These are phyloP conservation scores for Echinometra lucunter DNA, from an alignment of 53 echinoderm and acorn worm species.

Conservation along the genomic window DNA sequence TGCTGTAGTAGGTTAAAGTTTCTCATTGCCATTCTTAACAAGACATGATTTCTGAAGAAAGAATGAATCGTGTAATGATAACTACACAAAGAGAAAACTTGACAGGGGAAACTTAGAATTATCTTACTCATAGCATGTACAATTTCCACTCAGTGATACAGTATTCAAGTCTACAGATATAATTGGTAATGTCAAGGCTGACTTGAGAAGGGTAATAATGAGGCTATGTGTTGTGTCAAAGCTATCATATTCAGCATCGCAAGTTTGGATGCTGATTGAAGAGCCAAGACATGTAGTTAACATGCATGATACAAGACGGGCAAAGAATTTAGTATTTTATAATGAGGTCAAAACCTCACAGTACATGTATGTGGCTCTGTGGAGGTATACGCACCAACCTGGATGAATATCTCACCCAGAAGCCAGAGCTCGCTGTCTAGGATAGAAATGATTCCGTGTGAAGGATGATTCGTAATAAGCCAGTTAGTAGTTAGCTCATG, in stretches of 20 bases:
- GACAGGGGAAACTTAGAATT: too few species aligned
- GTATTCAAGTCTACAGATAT: too few species aligned
- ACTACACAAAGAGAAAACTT: too few species aligned
- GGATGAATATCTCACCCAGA: too few species aligned
- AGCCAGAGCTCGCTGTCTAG: neutral
- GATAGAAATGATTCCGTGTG: neutral
- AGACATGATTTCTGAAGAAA: neutral
- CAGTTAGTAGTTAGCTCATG: too few species aligned
- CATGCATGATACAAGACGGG: neutral
- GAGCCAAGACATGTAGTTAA: neutral
- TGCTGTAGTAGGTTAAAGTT: neutral
- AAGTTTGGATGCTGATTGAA: neutral
- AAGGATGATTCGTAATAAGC: too few species aligned
- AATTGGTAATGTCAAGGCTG: neutral
- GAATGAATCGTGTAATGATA: neutral
- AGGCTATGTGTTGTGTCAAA: too few species aligned
- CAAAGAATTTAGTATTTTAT: neutral
- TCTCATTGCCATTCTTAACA: neutral
- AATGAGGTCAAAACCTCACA: neutral
- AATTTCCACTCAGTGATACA: too few species aligned
- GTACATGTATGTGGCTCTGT: too few species aligned
- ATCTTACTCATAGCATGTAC: too few species aligned
- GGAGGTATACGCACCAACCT: too few species aligned
- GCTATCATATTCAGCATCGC: neutral
- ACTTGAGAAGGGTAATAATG: neutral